Conservation (phyloP, 2,888 invertebrate genomes). For the Tenthredo mesomela region DNA sequence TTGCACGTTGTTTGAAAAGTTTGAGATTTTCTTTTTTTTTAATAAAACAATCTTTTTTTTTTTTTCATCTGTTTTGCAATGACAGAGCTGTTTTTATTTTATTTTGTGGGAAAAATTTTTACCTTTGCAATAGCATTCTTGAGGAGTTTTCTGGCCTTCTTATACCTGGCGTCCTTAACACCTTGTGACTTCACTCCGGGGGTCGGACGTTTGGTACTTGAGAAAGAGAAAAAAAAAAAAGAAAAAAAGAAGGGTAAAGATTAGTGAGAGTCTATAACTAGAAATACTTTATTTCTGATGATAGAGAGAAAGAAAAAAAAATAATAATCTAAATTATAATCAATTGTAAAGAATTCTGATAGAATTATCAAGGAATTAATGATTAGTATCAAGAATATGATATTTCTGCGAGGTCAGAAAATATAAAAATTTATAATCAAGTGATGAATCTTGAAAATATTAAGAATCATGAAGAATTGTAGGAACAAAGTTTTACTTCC, state of each 20-base stretch:
- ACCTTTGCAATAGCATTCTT: slow-evolving; percentile 79
- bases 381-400: too few species aligned
- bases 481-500: too few species aligned
- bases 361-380: too few species aligned
- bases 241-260: neutral
- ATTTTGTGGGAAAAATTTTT: slow-evolving; percentile 52
- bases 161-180: slow-evolving; percentile 73
- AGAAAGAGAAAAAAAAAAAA: neutral
- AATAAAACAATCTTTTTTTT: neutral
- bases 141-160: slow-evolving; percentile 77
- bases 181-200: slow-evolving; percentile 69
- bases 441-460: too few species aligned
- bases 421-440: too few species aligned
- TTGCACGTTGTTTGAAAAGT: neutral
- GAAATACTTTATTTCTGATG: neutral
- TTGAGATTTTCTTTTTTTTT: neutral
- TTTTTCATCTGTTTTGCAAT: neutral
- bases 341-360: too few species aligned
- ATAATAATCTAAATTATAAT: too few species aligned
- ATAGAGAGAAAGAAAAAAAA: too few species aligned
- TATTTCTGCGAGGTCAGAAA: too few species aligned
- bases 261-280: neutral
- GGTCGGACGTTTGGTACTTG: slow-evolving; percentile 23
- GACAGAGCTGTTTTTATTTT: neutral
- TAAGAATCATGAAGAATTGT: too few species aligned